Evolutionary conservation across 2,888 invertebrate genomes (phyloP).

Genomic region (Chirona hameri): DNA sequence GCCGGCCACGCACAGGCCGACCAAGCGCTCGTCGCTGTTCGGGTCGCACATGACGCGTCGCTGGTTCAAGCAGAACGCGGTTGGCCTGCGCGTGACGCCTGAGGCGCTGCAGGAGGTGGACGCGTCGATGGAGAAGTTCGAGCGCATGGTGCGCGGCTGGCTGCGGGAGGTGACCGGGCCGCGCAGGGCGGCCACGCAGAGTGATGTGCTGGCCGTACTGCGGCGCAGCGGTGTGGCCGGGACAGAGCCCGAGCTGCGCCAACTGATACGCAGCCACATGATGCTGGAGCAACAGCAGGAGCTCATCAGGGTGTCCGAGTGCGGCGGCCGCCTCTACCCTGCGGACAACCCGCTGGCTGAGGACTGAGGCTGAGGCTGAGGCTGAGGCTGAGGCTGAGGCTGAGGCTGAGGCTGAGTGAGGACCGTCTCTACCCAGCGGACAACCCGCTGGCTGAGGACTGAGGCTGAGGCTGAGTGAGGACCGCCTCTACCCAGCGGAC

Average conservation of each 20-base stretch:
- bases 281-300: neutral
- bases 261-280: neutral
- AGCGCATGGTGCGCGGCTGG: neutral
- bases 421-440: no score
- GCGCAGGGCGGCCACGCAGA: no score
- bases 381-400: no score
- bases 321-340: neutral
- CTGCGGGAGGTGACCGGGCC: neutral
- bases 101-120: neutral
- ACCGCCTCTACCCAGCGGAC: no score
- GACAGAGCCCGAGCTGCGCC: neutral
- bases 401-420: no score
- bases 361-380: neutral
- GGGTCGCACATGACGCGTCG: neutral
- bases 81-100: neutral
- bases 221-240: neutral
- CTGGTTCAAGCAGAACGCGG: neutral
- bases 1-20: neutral
- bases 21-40: neutral
- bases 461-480: no score
- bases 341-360: neutral
- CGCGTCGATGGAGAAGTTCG: neutral
- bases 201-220: neutral
- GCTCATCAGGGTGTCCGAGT: neutral
- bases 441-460: no score